Conservation (phyloP, 2,113 vertebrate genomes). For the Poeciliopsis turrubarensis region DNA sequence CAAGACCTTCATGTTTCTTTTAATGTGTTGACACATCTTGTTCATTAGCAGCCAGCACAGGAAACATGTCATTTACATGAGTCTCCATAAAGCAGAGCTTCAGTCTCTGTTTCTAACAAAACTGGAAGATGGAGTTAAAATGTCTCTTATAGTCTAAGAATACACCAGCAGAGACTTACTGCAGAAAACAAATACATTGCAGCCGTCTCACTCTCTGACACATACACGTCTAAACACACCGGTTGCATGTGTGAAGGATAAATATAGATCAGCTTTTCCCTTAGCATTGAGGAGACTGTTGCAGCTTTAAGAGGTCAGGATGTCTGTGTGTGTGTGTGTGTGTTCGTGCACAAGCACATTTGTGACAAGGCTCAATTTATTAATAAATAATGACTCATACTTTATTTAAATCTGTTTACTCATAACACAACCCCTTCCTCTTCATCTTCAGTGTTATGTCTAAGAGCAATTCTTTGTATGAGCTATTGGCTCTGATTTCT, state of each 20-base stretch:
- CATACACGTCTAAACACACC: conserved; percentile 1
- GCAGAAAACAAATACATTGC: conserved; percentile 40
- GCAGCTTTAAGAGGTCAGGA: conserved; percentile 50
- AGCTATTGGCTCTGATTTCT: too few relatives aligned
- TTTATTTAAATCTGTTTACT: conserved; percentile 70
- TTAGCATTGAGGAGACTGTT: conserved; percentile 38
- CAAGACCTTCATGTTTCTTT: conserved; percentile 2
- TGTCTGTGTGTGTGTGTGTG: conserved; percentile 11
- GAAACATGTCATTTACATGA: not conserved
- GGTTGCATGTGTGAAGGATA: conserved; percentile 29
- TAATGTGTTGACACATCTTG: conserved; percentile 5
- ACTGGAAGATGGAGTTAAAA: conserved; percentile 22
- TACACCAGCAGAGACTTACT: conserved; percentile 20
- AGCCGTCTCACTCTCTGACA: conserved; percentile 10
- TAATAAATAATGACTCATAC: conserved; percentile 72
- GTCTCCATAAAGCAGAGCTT: not conserved
- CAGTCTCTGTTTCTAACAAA: conserved; percentile 15
- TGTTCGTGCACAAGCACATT: conserved; percentile 3
- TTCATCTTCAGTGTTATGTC: not conserved
- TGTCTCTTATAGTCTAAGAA: conserved; percentile 14
- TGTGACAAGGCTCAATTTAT: conserved; percentile 34
- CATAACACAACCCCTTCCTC: conserved; percentile 36
- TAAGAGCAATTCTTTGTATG: not conserved
- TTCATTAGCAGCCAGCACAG: not conserved
- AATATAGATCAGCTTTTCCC: conserved; percentile 50